Evolutionary conservation across 1,140 invertebrate genomes (phyloP), one percentile per base, ranked within the genome.

Genomic region (Cydia fagiglandana): DNA sequence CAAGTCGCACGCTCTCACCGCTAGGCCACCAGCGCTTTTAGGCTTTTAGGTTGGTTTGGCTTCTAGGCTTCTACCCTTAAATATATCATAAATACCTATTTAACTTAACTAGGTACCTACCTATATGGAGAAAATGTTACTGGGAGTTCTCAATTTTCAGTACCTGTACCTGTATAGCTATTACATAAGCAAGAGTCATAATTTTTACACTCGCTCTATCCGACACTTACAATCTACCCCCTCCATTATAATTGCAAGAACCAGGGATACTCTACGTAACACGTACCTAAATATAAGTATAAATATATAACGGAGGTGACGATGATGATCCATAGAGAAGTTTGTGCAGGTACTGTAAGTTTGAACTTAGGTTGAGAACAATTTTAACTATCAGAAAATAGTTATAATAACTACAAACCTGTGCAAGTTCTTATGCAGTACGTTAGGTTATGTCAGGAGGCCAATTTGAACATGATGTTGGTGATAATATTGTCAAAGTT

Each of bases 241-340:
- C 56, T 53, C 75, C 73, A 80, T 82, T 79, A 82, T 82, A 80
- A 79, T 80, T 75, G 78, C 78, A 79, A 81, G 80, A 77, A 76
- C 77, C 77, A 76, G 78, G 76, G 77, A 53, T 3, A 53, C 12
- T 2, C 12, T 45, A 53, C 50, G n/a, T 28, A 15, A 15, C 10
- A 50, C 47, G 15, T 50, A 50, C 47, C 4, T 50, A 50, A n/a
- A n/a, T 50, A 50, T 41, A 73, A 24, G 17, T 41, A 50, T 24
- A 28, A 7, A 50, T 73, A n/a, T 53, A 75, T 61, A 78, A 76
- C 75, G 64, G 68, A 84, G 82, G 84, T 86, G 85, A 84, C 82
- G 84, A 80, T 70, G 79, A 83, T 83, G 81, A 86, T 85, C 83
- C 81, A 79, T 83, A 77, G 77, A 77, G 76, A 80, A 74, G 56